A percentile compares a stretch with the other conserved stretches of the same genome.
Conservation (phyloP, 2,113 vertebrate genomes). For the Micronycteris hirsuta region DNA sequence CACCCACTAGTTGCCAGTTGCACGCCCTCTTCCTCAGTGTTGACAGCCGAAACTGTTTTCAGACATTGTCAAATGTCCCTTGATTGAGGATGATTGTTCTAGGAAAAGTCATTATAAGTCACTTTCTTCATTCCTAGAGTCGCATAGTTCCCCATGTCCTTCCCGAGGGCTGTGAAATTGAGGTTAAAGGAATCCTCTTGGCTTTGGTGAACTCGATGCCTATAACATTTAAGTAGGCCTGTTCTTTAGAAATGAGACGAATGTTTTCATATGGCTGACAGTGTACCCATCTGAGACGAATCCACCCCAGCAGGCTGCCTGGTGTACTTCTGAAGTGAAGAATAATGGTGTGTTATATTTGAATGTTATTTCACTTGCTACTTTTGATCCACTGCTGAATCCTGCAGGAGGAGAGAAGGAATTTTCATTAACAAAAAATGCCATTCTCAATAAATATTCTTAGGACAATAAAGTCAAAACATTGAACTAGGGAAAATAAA, state of each 20-base stretch:
- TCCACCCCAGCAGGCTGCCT: background rate
- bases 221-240: background rate
- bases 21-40: background rate
- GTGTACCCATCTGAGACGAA: background rate
- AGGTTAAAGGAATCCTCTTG: background rate
- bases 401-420: conserved; percentile 32
- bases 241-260: background rate
- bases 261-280: background rate
- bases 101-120: background rate
- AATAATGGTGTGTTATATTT: background rate
- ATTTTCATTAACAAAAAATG: conserved; percentile 60
- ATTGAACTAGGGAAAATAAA: conserved; percentile 22
- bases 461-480: conserved; percentile 21
- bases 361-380: background rate
- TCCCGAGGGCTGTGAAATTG: background rate
- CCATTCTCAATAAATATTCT: conserved; percentile 52
- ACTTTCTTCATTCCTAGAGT: background rate
- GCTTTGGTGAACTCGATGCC: background rate
- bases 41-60: background rate
- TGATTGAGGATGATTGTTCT: background rate
- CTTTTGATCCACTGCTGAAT: background rate
- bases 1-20: background rate
- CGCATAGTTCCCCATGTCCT: background rate
- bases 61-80: background rate
- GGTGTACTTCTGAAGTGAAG: background rate